These are phyloP conservation scores for Toxostoma redivivum DNA, from an alignment of 2,113 vertebrate genomes.

Conservation along the genomic window DNA sequence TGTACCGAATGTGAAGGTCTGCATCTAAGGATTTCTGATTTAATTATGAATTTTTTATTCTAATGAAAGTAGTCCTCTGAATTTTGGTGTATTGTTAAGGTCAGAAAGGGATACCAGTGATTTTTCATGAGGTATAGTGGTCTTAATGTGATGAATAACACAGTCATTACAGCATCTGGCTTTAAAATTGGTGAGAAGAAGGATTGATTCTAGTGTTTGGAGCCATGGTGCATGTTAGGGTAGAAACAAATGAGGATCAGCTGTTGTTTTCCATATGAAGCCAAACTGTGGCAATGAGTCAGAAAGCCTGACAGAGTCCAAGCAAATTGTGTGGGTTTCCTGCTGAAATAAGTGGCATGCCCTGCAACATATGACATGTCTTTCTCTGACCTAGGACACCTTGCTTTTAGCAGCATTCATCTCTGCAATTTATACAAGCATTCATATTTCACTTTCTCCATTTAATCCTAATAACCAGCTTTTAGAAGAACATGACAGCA, in stretches of 20 bases:
- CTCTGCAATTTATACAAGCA: slow-evolving; percentile 10
- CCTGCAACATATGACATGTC: background rate
- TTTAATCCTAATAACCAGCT: slow-evolving; percentile 58
- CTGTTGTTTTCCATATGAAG: background rate
- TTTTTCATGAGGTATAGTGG: background rate
- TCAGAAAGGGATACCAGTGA: background rate
- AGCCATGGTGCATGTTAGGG: background rate
- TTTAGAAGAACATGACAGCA: slow-evolving; percentile 48
- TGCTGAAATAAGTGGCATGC: background rate
- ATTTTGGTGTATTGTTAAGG: background rate
- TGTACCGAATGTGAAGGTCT: background rate
- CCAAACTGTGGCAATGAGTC: background rate
- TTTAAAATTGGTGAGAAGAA: background rate
- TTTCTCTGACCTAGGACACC: background rate
- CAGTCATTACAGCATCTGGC: background rate
- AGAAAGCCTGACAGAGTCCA: background rate
- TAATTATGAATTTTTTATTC: background rate
- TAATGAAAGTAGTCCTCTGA: background rate
- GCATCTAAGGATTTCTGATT: background rate
- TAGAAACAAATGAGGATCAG: background rate
- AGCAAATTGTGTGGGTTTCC: background rate
- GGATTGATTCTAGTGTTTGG: background rate
- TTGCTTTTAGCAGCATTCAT: slow-evolving; percentile 15
- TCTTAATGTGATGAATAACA: background rate
- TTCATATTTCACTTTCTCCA: slow-evolving; percentile 48